These are phyloP conservation scores for Eupithecia dodoneata DNA, from an alignment of 2,888 invertebrate species.

Conservation along the genomic window DNA sequence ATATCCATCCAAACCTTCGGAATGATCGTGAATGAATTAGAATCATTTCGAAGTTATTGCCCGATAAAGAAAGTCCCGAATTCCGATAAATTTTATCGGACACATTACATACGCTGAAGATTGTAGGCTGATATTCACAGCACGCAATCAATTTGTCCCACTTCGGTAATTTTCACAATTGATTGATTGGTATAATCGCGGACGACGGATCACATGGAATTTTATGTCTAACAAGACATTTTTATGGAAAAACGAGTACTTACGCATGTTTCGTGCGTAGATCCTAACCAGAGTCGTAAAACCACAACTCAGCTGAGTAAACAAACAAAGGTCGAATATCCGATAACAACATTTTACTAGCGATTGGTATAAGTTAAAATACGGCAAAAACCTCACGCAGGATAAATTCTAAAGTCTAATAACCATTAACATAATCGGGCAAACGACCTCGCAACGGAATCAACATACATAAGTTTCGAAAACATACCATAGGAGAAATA, in stretches of 20 bases:
- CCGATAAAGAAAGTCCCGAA: slow-evolving; percentile 3
- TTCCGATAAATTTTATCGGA: slow-evolving; percentile 12
- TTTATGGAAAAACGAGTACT: not conserved
- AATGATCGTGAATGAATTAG: not conserved
- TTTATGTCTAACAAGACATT: not conserved
- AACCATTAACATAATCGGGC: slow-evolving; percentile 39
- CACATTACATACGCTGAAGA: slow-evolving; percentile 15
- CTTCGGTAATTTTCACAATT: slow-evolving; percentile 20
- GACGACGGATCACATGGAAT: not conserved
- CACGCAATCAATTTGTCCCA: slow-evolving; percentile 27
- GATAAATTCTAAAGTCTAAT: slow-evolving; percentile 25
- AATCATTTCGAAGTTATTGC: not conserved
- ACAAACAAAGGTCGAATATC: slow-evolving; percentile 35
- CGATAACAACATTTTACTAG: slow-evolving; percentile 37
- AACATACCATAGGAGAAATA: slow-evolving; percentile 38
- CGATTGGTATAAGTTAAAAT: slow-evolving; percentile 13
- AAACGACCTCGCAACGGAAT: slow-evolving; percentile 44
- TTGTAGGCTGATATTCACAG: slow-evolving; percentile 17
- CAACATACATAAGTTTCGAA: slow-evolving; percentile 16
- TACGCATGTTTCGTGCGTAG: slow-evolving; percentile 16
- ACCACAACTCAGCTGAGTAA: slow-evolving; percentile 38
- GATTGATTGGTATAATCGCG: slow-evolving; percentile 15
- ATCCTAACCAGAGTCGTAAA: slow-evolving; percentile 35
- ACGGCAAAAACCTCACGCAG: slow-evolving; percentile 33
- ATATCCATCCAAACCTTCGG: not conserved